A percentile compares a stretch with the other conserved stretches of the same genome.
These are phyloP conservation scores for Peromyscus californicus DNA, from an alignment of 2,113 vertebrate species.

Conservation along the genomic window DNA sequence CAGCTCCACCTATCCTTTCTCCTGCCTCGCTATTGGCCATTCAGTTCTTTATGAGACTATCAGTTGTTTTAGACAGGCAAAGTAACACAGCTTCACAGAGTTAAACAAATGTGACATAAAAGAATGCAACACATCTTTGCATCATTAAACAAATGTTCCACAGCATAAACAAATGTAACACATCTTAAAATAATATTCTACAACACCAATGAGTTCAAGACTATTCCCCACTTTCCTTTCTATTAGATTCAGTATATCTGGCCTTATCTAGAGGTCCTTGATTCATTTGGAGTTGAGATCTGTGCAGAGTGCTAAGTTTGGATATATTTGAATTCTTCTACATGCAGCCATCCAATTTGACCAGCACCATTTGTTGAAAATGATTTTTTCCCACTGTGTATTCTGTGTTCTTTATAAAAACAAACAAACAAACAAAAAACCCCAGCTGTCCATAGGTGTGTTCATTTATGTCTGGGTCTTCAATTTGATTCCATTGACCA, in stretches of 20 bases:
- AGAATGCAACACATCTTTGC: no score
- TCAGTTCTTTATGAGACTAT: no score
- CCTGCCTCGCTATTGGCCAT: no score
- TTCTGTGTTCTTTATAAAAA: neutral
- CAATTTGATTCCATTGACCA: neutral
- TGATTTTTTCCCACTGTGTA: neutral
- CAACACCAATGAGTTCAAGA: neutral
- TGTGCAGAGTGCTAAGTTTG: neutral
- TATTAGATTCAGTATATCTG: neutral
- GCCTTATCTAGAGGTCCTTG: neutral
- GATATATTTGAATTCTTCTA: neutral
- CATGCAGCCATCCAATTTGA: neutral
- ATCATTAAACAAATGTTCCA: no score
- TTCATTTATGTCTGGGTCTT: neutral
- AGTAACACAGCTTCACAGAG: no score
- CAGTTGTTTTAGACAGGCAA: no score
- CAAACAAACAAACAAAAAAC: no score
- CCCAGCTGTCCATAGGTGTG: neutral
- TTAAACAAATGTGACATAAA: no score
- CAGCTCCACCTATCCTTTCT: no score
- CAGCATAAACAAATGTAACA: no score
- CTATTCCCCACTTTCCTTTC: neutral
- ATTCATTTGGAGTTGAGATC: neutral
- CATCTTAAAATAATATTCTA: no score
- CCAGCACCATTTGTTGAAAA: neutral